Evolutionary conservation across 1,140 invertebrate species (phyloP).

Genomic region (Drosophila bocki): DNA sequence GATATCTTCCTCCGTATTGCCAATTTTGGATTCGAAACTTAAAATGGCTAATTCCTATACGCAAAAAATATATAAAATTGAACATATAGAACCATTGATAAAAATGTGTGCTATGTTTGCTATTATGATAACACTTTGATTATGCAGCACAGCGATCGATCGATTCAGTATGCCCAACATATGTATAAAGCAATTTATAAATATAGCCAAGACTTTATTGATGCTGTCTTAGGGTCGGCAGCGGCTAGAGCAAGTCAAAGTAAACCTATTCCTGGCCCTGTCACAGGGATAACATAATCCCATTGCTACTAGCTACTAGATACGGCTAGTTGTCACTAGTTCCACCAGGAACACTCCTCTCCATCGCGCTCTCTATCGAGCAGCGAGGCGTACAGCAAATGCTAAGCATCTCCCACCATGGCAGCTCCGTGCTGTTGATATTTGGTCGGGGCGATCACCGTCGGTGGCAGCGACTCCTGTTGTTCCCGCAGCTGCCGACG

Average conservation of each 20-base stretch:
- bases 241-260: constrained; percentile 57
- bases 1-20: constrained; percentile 53
- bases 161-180: constrained; percentile 56
- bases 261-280: constrained; percentile 54
- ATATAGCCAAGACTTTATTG: constrained; percentile 61
- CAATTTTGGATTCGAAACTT: constrained; percentile 51
- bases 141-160: constrained; percentile 66
- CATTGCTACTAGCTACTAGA: constrained; percentile 49
- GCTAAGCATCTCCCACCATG: constrained; percentile 77
- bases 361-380: constrained; percentile 52
- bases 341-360: constrained; percentile 71
- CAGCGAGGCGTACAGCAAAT: constrained; percentile 70
- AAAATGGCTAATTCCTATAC: constrained; percentile 19
- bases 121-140: constrained; percentile 61
- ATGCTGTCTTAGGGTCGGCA: constrained; percentile 61
- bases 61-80: constrained; percentile 12
- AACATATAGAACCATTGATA: constrained; percentile 46
- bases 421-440: constrained; percentile 87
- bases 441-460: constrained; percentile 69
- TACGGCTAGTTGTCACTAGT: constrained; percentile 56
- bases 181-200: constrained; percentile 57
- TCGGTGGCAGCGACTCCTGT: constrained; percentile 66
- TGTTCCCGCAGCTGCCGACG: constrained; percentile 92
- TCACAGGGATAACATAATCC: constrained; percentile 39
- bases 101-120: constrained; percentile 32